A percentile compares a stretch with the other conserved stretches of the same genome.
Conservation (phyloP, 1,140 invertebrate genomes). For the Asobara japonica region DNA sequence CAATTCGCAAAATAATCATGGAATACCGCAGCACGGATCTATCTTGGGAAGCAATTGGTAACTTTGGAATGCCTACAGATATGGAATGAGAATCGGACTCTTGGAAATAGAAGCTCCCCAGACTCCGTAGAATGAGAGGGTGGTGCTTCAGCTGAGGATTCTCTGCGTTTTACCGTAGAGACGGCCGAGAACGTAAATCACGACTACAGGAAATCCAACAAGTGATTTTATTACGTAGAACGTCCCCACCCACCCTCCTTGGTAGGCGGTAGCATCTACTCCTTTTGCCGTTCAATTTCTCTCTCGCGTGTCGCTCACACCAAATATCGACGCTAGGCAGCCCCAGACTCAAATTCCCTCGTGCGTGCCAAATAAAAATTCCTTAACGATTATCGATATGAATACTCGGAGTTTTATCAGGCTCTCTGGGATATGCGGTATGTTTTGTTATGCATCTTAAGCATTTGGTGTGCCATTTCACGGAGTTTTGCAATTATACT, state of each 20-base stretch:
- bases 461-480: too few species aligned
- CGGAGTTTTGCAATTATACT: too few species aligned
- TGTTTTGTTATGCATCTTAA: background rate
- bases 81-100: slow-evolving; percentile 19
- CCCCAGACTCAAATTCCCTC: background rate
- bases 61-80: slow-evolving; percentile 24
- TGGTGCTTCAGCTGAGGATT: slow-evolving; percentile 1
- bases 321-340: background rate
- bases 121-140: background rate
- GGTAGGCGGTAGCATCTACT: background rate
- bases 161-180: slow-evolving; percentile 18
- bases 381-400: background rate
- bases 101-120: slow-evolving; percentile 23
- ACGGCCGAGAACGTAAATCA: slow-evolving; percentile 38
- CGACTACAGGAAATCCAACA: slow-evolving; percentile 51
- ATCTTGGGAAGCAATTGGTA: slow-evolving; percentile 20
- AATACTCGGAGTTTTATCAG: background rate
- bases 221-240: slow-evolving; percentile 54
- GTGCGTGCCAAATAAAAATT: slow-evolving; percentile 6
- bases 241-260: slow-evolving; percentile 32
- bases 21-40: background rate
- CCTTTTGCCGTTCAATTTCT: background rate
- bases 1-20: too few species aligned
- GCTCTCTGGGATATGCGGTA: background rate
- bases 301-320: background rate